Percentiles rank a stretch among this genome's conserved stretches.
These are phyloP conservation scores for Deroplatys truncata DNA, from an alignment of 2,888 invertebrate genomes.

Conservation along the genomic window DNA sequence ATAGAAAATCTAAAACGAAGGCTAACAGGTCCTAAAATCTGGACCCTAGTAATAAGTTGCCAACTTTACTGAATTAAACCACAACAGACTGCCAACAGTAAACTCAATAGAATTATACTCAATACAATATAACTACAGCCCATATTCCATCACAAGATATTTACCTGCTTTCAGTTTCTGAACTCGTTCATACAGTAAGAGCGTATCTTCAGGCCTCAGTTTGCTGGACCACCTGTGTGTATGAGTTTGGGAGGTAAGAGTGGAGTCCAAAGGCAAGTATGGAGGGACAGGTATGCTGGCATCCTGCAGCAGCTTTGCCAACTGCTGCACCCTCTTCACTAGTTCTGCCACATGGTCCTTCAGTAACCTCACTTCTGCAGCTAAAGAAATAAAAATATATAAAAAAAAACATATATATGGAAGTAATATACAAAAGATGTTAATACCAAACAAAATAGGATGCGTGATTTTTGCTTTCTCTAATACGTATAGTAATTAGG, in stretches of 20 bases:
- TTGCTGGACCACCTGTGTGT: conserved; percentile 28
- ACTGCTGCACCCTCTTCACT: conserved; percentile 43
- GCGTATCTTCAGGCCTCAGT: conserved; percentile 38
- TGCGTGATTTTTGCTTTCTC: too few species aligned
- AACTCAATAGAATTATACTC: too few species aligned
- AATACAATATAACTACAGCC: too few species aligned
- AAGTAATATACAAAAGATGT: too few species aligned
- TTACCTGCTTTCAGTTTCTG: background rate
- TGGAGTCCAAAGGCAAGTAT: conserved; percentile 25
- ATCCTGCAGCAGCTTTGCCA: conserved; percentile 42
- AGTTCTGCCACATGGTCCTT: conserved; percentile 43
- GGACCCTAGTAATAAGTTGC: too few species aligned
- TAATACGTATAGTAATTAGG: too few species aligned
- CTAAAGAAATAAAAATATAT: conserved; percentile 35
- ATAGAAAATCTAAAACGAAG: too few species aligned
- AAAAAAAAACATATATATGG: background rate
- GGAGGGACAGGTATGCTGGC: conserved; percentile 44
- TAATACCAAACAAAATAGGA: too few species aligned
- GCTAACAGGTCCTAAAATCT: too few species aligned
- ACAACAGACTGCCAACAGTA: too few species aligned
- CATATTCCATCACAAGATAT: background rate
- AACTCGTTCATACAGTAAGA: conserved; percentile 31
- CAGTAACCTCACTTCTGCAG: conserved; percentile 41
- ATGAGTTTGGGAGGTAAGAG: background rate
- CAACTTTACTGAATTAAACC: too few species aligned